Conservation (phyloP, 2,797 vertebrate species). For the Pteropus rufus region DNA sequence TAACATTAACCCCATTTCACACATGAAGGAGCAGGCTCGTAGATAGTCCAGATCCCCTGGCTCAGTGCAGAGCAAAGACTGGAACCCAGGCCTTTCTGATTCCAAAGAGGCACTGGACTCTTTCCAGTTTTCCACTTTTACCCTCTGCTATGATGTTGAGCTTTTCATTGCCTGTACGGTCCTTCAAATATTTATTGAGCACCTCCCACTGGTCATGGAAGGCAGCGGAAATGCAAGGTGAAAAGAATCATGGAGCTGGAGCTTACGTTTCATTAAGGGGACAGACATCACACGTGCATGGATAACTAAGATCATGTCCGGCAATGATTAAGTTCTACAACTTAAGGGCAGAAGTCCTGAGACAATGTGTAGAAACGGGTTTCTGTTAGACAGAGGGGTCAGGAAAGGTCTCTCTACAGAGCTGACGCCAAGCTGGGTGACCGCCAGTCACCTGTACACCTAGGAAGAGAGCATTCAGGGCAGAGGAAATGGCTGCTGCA, state of each 20-base stretch:
- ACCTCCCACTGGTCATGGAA: background rate
- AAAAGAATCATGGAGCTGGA: rapidly evolving
- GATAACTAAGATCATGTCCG: background rate
- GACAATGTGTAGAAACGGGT: background rate
- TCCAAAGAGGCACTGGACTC: background rate
- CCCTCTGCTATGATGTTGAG: background rate
- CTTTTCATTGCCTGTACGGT: background rate
- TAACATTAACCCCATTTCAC: background rate
- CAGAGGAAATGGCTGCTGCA: background rate
- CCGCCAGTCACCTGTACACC: rapidly evolving
- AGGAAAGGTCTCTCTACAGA: background rate
- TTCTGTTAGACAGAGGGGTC: background rate
- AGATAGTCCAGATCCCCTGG: background rate
- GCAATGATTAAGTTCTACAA: background rate
- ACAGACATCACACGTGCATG: rapidly evolving
- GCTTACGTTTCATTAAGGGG: background rate
- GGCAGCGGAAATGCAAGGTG: rapidly evolving
- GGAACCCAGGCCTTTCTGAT: background rate
- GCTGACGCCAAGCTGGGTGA: background rate
- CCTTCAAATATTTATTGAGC: background rate
- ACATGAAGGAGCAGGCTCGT: background rate
- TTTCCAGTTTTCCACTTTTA: background rate
- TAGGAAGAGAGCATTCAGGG: background rate
- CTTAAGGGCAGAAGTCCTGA: background rate
- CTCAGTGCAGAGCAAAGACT: background rate